Base-by-base conservation (phyloP, 2,113 vertebrate genomes). In the Xyrauchen texanus region DNA sequence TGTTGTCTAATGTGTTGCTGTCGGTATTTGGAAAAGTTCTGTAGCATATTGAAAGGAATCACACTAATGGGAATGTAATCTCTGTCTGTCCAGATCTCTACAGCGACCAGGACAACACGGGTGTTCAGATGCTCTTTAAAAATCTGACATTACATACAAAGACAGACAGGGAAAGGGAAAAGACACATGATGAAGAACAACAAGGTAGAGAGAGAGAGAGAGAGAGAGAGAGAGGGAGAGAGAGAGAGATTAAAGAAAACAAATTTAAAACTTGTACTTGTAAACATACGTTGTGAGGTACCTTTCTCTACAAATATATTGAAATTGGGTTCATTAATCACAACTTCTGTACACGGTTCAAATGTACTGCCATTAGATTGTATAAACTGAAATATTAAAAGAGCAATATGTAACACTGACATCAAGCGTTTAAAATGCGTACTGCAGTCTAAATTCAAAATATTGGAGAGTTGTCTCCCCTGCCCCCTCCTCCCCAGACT, bases 111-210 rank as follows among this genome's bases (percentile, higher is more conserved):
- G 82, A 99, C 96, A 72, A 99, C 97, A 12, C 98, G 95, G 5
- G 97, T 99, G 63, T 98, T 95, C 81, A 99, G 93, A 77, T 99
- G 96, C 47, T 99, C 97, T 92, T 97, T 98, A 92, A 98, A 99
- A 88, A 98, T 91, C 98, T 99, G 92, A 46, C 81, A 75, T 84
- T 82, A 62, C 78, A 62, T 16, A 49, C 6, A 63, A 5, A 86
- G 6, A 82, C 70, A 86, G 58, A 72, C 4, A 74, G 69, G 21
- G 21, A 83, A 77, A 6, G 76, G 67, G 10, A 11, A 75, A 34
- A 61, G 66, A 34, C 64, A 61, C 45, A 34, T 49, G 67, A 70
- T 21, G 45, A 34, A 34, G 21, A 44, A 16, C 44, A 55, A 76
- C 49, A 63, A 64, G 62, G 46, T 34, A 67, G 10, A 13, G 5